Evolutionary conservation across 2,113 vertebrate species (phyloP).

Genomic region (Actenoides lindsayi): DNA sequence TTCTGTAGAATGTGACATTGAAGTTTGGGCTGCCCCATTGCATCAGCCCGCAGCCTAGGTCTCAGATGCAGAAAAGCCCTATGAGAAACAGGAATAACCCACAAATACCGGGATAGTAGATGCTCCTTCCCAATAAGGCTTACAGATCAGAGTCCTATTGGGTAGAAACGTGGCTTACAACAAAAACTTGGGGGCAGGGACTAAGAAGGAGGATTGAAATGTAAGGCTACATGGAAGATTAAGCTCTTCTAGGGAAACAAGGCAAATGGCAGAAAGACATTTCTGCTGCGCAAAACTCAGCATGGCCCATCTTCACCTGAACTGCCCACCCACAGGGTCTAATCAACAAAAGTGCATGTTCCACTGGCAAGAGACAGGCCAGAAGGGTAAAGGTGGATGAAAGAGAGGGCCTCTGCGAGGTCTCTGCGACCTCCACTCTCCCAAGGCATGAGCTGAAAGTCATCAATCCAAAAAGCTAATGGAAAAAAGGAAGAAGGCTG

Average conservation of each 20-base stretch:
- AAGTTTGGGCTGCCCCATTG: background rate
- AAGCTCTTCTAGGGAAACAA: background rate
- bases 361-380: background rate
- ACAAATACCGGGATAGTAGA: background rate
- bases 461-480: background rate
- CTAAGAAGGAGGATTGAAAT: background rate
- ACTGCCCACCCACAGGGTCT: background rate
- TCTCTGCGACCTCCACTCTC: background rate
- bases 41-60: background rate
- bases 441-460: background rate
- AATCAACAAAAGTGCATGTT: background rate
- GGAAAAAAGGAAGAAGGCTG: background rate
- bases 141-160: background rate
- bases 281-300: background rate
- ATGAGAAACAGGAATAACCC: background rate
- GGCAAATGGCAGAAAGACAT: background rate
- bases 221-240: background rate
- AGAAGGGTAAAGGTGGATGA: background rate
- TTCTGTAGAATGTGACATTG: background rate
- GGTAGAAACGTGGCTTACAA: background rate
- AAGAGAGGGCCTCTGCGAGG: background rate
- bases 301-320: background rate
- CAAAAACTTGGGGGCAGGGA: background rate
- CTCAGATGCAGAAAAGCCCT: background rate
- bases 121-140: background rate